A percentile compares a stretch with the other conserved stretches of the same genome.
Conservation (phyloP, 2,113 vertebrate species). For the Anser brachyrhynchus region DNA sequence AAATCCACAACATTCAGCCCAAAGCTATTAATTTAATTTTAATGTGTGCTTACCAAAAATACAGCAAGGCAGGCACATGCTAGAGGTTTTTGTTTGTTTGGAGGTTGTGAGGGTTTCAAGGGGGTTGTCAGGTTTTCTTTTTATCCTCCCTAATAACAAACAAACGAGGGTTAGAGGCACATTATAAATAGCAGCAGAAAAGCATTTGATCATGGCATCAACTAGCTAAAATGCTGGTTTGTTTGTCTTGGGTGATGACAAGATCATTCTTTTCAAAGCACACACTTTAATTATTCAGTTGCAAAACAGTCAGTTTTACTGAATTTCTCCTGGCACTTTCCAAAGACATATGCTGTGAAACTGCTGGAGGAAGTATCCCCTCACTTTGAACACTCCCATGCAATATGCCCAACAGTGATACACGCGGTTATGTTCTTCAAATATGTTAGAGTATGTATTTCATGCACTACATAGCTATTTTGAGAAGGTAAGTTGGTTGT, state of each 20-base stretch:
- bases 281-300: conserved; percentile 30
- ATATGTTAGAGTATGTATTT: not conserved
- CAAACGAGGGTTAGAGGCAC: not conserved
- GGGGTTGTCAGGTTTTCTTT: not conserved
- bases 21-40: not conserved
- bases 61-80: not conserved
- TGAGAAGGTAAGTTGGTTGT: not conserved
- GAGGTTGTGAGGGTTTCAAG: not conserved
- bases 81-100: not conserved
- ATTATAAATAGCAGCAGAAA: conserved; percentile 32
- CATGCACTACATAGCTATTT: not conserved
- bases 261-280: conserved; percentile 30
- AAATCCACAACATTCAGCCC: not conserved
- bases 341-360: not conserved
- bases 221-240: not conserved
- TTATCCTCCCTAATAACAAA: not conserved
- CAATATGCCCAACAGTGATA: not conserved
- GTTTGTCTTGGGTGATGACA: not conserved
- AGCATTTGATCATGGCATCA: conserved; percentile 30
- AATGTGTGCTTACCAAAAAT: not conserved
- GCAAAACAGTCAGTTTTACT: not conserved
- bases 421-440: not conserved
- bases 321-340: not conserved
- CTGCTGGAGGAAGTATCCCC: not conserved
- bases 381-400: not conserved